These are phyloP conservation scores for Clistopyga incitator DNA, from an alignment of 2,888 invertebrate genomes.

Conservation along the genomic window DNA sequence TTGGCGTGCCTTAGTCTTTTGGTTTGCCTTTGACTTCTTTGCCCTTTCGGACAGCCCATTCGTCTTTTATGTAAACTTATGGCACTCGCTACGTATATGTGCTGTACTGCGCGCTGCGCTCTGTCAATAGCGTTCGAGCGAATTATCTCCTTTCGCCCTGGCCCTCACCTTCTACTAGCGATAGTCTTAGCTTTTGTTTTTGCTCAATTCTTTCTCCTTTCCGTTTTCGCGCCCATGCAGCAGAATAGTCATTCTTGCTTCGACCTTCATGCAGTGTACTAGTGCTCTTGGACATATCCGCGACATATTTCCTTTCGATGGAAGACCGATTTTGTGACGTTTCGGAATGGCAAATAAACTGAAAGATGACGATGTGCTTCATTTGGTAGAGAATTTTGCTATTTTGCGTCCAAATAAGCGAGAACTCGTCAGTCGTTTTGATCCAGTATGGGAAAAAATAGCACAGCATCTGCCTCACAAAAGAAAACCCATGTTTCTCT, in stretches of 20 bases:
- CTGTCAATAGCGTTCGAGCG: background rate
- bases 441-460: background rate
- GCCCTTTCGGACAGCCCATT: background rate
- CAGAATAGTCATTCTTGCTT: background rate
- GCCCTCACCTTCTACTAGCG: background rate
- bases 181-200: background rate
- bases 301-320: background rate
- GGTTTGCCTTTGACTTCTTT: background rate
- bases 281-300: background rate
- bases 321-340: background rate
- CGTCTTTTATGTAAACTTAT: background rate
- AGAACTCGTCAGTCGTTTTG: background rate
- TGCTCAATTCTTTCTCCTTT: background rate
- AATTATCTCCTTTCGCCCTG: background rate
- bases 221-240: background rate
- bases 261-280: background rate
- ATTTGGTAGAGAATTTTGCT: background rate
- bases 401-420: background rate
- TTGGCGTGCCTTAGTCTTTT: background rate
- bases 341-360: constrained; percentile 3
- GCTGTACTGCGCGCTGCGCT: background rate
- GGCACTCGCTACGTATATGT: background rate
- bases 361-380: background rate
- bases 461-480: background rate
- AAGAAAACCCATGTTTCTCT: background rate